Evolutionary conservation across 2,113 vertebrate species (phyloP), one percentile per base, ranked within the genome.

Genomic region (Anarrhichthys ocellatus): DNA sequence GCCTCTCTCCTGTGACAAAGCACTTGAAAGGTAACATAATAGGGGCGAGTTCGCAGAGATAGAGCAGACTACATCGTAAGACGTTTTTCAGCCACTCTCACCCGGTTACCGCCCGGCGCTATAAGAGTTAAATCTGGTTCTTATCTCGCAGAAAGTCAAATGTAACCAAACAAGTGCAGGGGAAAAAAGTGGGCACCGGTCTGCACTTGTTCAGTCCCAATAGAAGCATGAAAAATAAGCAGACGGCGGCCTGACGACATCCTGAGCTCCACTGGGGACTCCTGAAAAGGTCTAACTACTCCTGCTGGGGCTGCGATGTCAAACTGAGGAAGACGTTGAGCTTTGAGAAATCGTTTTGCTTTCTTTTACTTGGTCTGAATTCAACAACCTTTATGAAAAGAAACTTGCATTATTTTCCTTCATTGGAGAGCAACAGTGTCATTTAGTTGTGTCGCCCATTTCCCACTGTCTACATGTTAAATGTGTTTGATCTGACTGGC

Each of bases 211-310:
- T 94, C 86, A 86, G 89, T 87, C 96, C 96, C 94, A 94, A 89
- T 42, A 94, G 95, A 91, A 91, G 90, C 93, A 94, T 95, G 94
- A 94, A 96, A 97, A 97, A 96, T 95, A 97, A 96, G 90, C 95
- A 95, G 88, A 76, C 63, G 66, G 87, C 84, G 90, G 89, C 78
- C 91, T 82, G 92, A 94, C 89, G 90, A 96, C 94, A 94, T 96
- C 85, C 87, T 81, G 88, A 81, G 81, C 84, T 74, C 88, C 81
- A 6, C 34, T 32, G 89, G 89, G 91, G 80, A 89, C 91, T 87
- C 83, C 83, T 76, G 86, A 73, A 83, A 91, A 88, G 84, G 70
- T 80, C 71, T 20, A 32, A 83, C 15, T 76, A 52, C 77, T 89
- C 76, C 84, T 85, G 84, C 89, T 9, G 80, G 71, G 76, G 72